phyloP scores from a whole-genome alignment of 2,113 vertebrate genomes.

The Tiliqua scincoides region DNA sequence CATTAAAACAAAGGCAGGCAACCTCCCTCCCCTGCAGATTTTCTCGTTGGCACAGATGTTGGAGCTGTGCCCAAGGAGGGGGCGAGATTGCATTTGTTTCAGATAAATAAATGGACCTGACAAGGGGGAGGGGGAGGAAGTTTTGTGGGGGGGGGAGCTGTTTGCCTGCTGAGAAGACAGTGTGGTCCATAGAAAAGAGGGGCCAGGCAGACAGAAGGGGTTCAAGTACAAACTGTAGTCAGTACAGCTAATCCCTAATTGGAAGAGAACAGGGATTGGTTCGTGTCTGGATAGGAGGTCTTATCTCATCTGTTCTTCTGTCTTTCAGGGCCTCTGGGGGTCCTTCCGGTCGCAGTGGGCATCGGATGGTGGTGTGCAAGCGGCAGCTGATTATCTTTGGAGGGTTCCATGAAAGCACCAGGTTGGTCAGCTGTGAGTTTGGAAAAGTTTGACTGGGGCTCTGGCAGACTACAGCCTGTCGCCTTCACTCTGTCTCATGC shows the following conservation, averaged over 20 bases:
- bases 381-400: slow-evolving; percentile 92
- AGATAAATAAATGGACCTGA: not conserved
- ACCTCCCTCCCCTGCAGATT: not conserved
- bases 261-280: not conserved
- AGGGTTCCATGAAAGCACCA: slow-evolving; percentile 92
- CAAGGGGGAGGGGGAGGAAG: not conserved
- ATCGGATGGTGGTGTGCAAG: slow-evolving; percentile 92
- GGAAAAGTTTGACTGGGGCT: not conserved
- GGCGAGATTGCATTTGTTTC: not conserved
- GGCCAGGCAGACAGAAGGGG: not conserved
- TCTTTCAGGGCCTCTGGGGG: slow-evolving; percentile 84
- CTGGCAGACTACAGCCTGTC: not conserved
- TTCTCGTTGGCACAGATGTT: not conserved
- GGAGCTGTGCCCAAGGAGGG: not conserved
- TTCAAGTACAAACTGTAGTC: too few species aligned
- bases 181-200: not conserved
- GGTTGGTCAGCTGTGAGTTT: slow-evolving; percentile 70
- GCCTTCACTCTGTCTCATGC: not conserved
- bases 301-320: not conserved
- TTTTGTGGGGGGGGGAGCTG: not conserved
- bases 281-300: not conserved
- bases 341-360: slow-evolving; percentile 92
- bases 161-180: not conserved
- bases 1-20: not conserved
- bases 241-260: not conserved